These are phyloP conservation scores for Hydrozoanthus gracilis DNA, from an alignment of 92 coral and sea anemone species.

Conservation along the genomic window DNA sequence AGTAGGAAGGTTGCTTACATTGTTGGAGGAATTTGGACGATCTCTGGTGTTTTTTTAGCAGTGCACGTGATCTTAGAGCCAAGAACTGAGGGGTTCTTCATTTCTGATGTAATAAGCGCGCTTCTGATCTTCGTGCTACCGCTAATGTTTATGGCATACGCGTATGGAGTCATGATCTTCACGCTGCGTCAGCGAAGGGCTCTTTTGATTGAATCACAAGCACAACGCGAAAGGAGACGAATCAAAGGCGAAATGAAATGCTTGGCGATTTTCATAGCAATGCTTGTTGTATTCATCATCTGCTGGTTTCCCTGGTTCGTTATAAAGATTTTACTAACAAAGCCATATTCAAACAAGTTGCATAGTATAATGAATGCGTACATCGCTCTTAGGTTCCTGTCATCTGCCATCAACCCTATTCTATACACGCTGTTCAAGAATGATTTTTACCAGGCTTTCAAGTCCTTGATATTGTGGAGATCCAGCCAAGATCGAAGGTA, in stretches of 20 bases:
- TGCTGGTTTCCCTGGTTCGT: slow-evolving; percentile 46
- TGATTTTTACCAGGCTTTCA: slow-evolving; percentile 31
- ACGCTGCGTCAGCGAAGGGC: slow-evolving; percentile 5
- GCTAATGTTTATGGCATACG: slow-evolving; percentile 8
- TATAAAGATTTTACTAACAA: not conserved
- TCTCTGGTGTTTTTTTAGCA: not conserved
- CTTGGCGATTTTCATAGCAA: slow-evolving; percentile 12
- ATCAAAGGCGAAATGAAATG: slow-evolving; percentile 10
- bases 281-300: not conserved
- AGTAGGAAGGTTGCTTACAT: not conserved
- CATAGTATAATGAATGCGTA: not conserved
- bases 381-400: slow-evolving; percentile 14
- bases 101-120: not conserved
- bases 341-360: not conserved
- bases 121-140: slow-evolving; percentile 12
- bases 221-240: not conserved
- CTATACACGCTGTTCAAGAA: slow-evolving; percentile 42
- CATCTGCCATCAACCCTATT: slow-evolving; percentile 35
- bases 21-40: slow-evolving; percentile 29
- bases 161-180: slow-evolving; percentile 11
- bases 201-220: not conserved
- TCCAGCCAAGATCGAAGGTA: not conserved
- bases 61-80: not conserved
- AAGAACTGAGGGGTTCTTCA: not conserved
- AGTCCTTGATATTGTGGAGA: not conserved